Base-by-base conservation (phyloP, 2,113 vertebrate genomes). In the Xiphophorus maculatus region DNA sequence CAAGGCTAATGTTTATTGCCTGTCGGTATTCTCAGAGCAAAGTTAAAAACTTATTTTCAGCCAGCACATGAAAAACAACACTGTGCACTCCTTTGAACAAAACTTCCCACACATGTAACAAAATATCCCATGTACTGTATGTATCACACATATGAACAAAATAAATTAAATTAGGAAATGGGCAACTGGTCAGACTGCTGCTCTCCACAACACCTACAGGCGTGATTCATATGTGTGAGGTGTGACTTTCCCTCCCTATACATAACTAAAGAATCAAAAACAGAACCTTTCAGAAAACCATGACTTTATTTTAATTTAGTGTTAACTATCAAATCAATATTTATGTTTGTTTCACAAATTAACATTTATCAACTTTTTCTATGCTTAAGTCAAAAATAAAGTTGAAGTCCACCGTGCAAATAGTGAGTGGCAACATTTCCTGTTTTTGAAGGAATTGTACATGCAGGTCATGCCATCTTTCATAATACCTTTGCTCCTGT, bases 131-230 rank as follows among this genome's bases (percentile, higher is more conserved):
- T 10, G 7, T 28, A 44, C 11, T 10, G 7, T 28, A 44, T 37
- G 35, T 37, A 37, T 48, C 17, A 48, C 44, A 48, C 15, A 0
- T 48, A 44, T 10, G 32, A 11, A 30, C 32, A 42, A 60, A 64
- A 67, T 4, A 28, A 66, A 48, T 61, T 60, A 61, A 35, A 51
- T 70, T 33, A 65, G 61, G 48, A 65, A 70, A 70, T 28, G 27
- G 17, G 25, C n/a, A 29, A 32, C 69, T 27, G 14, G 68, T 40
- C 44, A 32, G 19, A 60, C 48, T 25, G 35, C 29, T 48, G 63
- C 22, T 35, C 33, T n/a, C 5, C 32, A 69, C 51, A 51, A 12
- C 68, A 60, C 69, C 33, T 54, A 42, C 63, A 71, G 27, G 1
- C 35, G 48, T 28, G 28, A 66, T 35, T 15, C 44, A 29, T 32